Evolutionary conservation across 2,797 vertebrate species (phyloP), one percentile per base, ranked within the genome.

Genomic region (Myotis myotis): DNA sequence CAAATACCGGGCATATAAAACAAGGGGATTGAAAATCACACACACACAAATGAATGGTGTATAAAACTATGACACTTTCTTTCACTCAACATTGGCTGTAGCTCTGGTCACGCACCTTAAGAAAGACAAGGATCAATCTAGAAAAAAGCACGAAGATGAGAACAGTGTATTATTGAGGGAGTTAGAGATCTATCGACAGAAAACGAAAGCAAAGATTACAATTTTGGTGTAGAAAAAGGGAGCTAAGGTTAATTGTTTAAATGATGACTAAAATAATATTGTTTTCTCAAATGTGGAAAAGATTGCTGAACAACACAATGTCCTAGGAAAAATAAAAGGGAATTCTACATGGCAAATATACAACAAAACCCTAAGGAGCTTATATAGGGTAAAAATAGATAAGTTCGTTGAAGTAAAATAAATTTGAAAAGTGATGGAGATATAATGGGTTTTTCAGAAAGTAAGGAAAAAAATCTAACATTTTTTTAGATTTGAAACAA

Each of bases 241-340:
- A n/a, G 36, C 28, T 41, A 11, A 84, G 1, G 11, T 20, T 70
- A 33, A 79, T 36, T 51, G 91, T 71, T 57, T 28, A 76, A 41
- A 72, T 68, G 6, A 9, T 23, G 20, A 78, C 28, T 55, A 75
- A 74, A 94, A 92, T 57, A 17, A 62, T 66, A n/a, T 70, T 95
- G 7, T 93, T 81, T 53, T 92, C 28, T 95, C 53, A 88, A 87
- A 85, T 38, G 53, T 16, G 15, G 70, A 92, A 72, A 57, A 70
- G 9, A 82, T 30, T 51, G 44, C 30, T 55, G 28, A 71, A 78
- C 84, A 60, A 75, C 80, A 76, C 12, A 68, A 70, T 41, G 5
- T 51, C 91, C 20, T 30, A 82, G 70, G 23, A 22, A 89, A 93
- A 92, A 22, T 38, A 13, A 66, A 71, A 85, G 8, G 1, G 36